Conservation (phyloP, 2,797 vertebrate species). For the Sebastes baramenuke region DNA sequence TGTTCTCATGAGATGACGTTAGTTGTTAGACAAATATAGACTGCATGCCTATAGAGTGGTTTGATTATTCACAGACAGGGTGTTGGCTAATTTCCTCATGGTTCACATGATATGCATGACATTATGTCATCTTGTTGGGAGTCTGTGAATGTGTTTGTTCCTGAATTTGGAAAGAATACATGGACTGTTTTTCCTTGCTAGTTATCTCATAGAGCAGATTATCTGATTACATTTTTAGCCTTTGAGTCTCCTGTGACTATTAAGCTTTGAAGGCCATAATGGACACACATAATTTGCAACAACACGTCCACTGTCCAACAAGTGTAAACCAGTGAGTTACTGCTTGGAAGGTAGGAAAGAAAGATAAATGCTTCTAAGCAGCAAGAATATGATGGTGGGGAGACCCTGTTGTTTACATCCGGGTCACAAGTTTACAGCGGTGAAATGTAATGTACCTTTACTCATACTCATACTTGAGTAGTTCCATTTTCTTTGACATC, state of each 20-base stretch:
- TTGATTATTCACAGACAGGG: neutral
- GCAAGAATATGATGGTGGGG: neutral
- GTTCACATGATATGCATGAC: neutral
- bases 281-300: neutral
- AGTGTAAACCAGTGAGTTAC: neutral
- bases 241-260: neutral
- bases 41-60: neutral
- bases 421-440: neutral
- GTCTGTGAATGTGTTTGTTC: neutral
- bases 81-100: neutral
- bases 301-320: neutral
- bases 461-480: neutral
- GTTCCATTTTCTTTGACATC: neutral
- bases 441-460: neutral
- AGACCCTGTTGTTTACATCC: neutral
- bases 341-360: neutral
- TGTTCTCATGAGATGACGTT: slow-evolving; percentile 38
- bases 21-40: slow-evolving; percentile 19
- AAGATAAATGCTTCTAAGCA: neutral
- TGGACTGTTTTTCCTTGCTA: neutral
- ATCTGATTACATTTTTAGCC: neutral
- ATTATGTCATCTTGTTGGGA: neutral
- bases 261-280: neutral
- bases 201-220: neutral
- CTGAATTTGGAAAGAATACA: neutral